These are phyloP conservation scores for Myzus persicae DNA, from an alignment of 1,140 invertebrate species.

Conservation along the genomic window DNA sequence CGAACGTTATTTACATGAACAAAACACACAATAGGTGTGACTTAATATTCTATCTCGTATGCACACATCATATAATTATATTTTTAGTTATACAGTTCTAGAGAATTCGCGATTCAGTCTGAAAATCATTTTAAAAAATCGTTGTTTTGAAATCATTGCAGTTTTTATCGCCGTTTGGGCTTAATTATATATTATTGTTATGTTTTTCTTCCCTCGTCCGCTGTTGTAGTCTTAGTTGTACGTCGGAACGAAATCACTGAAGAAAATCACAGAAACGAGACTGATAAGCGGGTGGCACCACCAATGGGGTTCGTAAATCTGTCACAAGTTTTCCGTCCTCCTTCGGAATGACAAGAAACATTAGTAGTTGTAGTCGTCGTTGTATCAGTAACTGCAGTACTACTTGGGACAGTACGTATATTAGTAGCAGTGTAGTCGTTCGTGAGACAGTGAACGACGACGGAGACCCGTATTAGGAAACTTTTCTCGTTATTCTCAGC, in stretches of 20 bases:
- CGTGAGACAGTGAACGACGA: constrained; percentile 17
- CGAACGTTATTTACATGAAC: not conserved
- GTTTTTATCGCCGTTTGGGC: not conserved
- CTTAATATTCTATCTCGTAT: not conserved
- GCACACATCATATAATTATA: not conserved
- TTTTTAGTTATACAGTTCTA: not conserved
- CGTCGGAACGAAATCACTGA: not conserved
- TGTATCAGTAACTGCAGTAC: not conserved
- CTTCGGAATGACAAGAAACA: not conserved
- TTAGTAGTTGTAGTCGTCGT: not conserved
- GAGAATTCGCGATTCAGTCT: not conserved
- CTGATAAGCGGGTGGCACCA: not conserved
- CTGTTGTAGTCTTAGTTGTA: not conserved
- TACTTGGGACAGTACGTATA: not conserved
- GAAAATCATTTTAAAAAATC: not conserved
- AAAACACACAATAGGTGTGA: not conserved
- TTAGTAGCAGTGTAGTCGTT: not conserved
- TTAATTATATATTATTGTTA: not conserved
- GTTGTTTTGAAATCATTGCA: not conserved
- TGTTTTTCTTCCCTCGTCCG: not conserved
- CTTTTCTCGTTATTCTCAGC: constrained; percentile 36
- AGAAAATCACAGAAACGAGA: not conserved
- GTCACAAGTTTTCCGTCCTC: not conserved
- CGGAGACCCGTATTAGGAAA: not conserved
- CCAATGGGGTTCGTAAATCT: not conserved